Evolutionary conservation across 1,140 invertebrate species (phyloP), one percentile per base, ranked within the genome.

Genomic region (Idris sp.): DNA sequence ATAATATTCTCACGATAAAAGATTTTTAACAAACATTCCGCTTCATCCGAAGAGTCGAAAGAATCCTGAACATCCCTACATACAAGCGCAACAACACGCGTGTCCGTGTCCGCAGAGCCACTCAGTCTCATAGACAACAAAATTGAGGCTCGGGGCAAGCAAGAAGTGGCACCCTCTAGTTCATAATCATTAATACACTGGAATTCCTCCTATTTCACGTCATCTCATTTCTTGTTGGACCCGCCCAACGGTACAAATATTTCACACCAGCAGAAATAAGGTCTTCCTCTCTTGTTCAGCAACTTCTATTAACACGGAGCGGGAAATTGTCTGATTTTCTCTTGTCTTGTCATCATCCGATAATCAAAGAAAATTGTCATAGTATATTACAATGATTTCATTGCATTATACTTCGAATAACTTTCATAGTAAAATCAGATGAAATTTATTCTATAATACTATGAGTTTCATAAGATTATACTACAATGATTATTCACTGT

Each of bases 181-280:
- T 59, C 65, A 59, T 59, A 69, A 59, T 69, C 65, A 69, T 59
- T 58, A 69, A 69, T 51, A 58, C 54, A 8, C 26, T 43, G 65
- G 65, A 69, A 69, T 69, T 69, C 65, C 65, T 69, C 65, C 61
- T 53, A 69, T 69, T 61, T 61, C 65, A 54, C 54, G 54, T 69
- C 65, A 69, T 53, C 65, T 61, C 54, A 54, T 59, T 69, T 69
- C 65, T 46, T 25, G 19, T 4, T 30, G 15, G 31, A 7, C 36
- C 36, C 65, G 65, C 54, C 54, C 54, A 69, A 36, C 28, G 56
- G 31, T 53, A 69, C 65, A 69, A 69, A 51, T 53, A 46, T 69
- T 59, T 69, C 65, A 59, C 65, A 69, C 65, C 54, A 46, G 46
- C 44, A 36, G 36, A 19, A 68, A 68, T 48, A 36, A 8, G 14